Evolutionary conservation across 2,888 invertebrate genomes (phyloP), one percentile per base, ranked within the genome.

Genomic region (Drosophila tanythrix): DNA sequence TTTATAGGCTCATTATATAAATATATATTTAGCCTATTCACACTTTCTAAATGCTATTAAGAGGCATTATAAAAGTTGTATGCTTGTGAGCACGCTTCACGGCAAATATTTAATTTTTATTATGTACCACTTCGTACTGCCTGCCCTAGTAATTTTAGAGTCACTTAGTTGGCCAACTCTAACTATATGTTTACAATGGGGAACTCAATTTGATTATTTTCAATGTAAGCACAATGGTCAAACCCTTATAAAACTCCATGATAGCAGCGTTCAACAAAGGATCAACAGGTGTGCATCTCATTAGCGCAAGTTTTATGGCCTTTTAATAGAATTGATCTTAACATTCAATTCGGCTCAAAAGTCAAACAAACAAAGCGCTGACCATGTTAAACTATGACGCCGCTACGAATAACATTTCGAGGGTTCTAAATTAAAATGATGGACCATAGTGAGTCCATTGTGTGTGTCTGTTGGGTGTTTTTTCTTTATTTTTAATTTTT

Each of bases 231-330:
- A 2, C 13, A 29, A 57, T 11, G 35, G 40, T 65, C 59, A 61
- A 66, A 61, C 61, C 46, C 43, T 57, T 40, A 4, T 13, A 31
- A 29, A 36, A 55, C 27, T 18, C 40, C 62, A 38, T 38, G 53
- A 67, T 57, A 46, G 36, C 25, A 31, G 27, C 35, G 35, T 4
- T 69, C 68, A 83, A 87, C 87, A 87, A 90, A 87, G 90, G 90
- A 90, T 82, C 89, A 82, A 88, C 90, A 90, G 87, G 87, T 87
- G 87, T 90, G 85, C 82, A 65, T 79, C 74, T 82, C 90, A 90
- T 87, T 87, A 87, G 89, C 35, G 64, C 63, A 76, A 73, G 77
- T 86, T 87, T 87, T 89, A 87, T 77, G 83, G 73, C 31, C 59
- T 82, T 90, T 87, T 87, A 87, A 87, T 87, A 90, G 90, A 87